A percentile compares a stretch with the other conserved stretches of the same genome.
These are phyloP conservation scores for Octopus sinensis DNA, from an alignment of 1,140 invertebrate genomes.

Conservation along the genomic window DNA sequence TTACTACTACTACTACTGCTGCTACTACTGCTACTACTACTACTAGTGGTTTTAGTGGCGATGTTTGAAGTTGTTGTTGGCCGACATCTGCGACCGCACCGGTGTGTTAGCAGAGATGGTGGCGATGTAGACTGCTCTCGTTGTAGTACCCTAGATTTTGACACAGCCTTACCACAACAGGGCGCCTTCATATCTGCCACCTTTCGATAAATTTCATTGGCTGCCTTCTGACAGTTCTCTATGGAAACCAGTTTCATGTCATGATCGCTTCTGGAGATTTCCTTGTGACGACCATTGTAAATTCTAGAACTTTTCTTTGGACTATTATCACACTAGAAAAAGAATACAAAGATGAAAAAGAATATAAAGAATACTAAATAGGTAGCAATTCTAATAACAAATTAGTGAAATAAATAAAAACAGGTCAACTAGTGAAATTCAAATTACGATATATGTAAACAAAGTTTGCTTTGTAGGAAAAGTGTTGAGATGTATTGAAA, in stretches of 20 bases:
- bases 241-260: background rate
- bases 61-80: too few relatives aligned
- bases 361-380: too few relatives aligned
- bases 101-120: background rate
- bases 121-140: conserved; percentile 2
- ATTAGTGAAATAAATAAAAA: background rate
- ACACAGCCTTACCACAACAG: background rate
- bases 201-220: background rate
- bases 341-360: background rate
- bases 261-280: background rate
- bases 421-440: background rate
- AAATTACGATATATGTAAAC: too few relatives aligned
- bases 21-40: too few relatives aligned
- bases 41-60: too few relatives aligned
- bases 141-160: background rate
- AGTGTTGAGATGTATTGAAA: too few relatives aligned
- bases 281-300: conserved; percentile 1
- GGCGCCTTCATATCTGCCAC: background rate
- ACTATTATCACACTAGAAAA: conserved; percentile 3
- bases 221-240: background rate
- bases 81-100: too few relatives aligned
- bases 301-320: conserved; percentile 11
- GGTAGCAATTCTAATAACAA: too few relatives aligned
- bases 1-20: too few relatives aligned
- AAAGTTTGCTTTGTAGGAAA: too few relatives aligned